Base-by-base conservation (phyloP, 92 coral and sea anemone genomes). In the Bergia sp. region DNA sequence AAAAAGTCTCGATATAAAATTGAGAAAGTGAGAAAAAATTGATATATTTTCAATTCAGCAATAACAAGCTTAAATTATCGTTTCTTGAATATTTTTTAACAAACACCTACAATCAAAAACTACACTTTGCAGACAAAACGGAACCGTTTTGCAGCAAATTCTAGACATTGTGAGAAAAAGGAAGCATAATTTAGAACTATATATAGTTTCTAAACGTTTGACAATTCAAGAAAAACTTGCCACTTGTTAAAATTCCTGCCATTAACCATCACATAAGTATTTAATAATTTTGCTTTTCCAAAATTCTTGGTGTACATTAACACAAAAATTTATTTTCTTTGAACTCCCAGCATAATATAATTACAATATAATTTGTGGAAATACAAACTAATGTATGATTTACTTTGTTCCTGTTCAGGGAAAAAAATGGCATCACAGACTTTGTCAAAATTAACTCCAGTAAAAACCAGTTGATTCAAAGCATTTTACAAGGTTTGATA, bases 1-100 rank as follows among this genome's bases (percentile, higher is more conserved):
- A 84, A 84, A 84, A 84, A 84, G 64, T 74, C 73, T 84, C 43
- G 37, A 47, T 71, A 84, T 65, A 84, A 84, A 84, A 84, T 42
- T 84, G 87, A 84, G 87, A 84, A 71, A 53, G 39, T 65, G 87
- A 29, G 85, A 71, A 29, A 82, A 29, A 82, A 15, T 15, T 55
- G 78, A 21, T 36, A 38, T 74, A 74, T 74, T 18, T 41, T 76
- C 36, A 76, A 42, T 41, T 47, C 6, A 69, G 50, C 67, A 53
- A 20, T 1, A 53, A 29, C 43, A 37, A 53, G 10, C 12, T 39
- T 80, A 13, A 53, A 7, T 80, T 53, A 53, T 12, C 18, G 43
- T 42, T 20, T 23, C 1, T 73, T 73, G 16, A 37, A 38, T 29
- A 29, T 38, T 38, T 38, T 42, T 73, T 38, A 42, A 38, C 21